Conservation (phyloP, 2,888 invertebrate genomes). For the Pyralis farinalis region DNA sequence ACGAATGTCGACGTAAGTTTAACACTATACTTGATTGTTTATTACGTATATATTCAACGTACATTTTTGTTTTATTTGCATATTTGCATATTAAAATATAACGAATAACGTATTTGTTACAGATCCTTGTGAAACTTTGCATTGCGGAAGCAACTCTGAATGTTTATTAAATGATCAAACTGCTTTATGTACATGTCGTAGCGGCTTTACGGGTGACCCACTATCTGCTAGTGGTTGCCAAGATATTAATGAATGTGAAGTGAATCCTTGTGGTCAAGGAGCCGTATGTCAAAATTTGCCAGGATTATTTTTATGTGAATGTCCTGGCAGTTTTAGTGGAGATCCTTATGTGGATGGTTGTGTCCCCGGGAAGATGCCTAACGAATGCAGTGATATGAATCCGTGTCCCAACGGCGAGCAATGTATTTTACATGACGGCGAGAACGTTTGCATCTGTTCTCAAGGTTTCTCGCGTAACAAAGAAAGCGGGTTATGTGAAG, state of each 20-base stretch:
- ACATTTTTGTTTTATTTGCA: not conserved
- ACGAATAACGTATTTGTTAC: constrained; percentile 35
- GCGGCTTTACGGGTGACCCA: constrained; percentile 88
- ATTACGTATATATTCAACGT: too few relatives aligned
- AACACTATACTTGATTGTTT: constrained; percentile 1
- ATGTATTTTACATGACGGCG: constrained; percentile 89
- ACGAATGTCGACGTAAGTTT: constrained; percentile 93
- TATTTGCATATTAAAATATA: not conserved
- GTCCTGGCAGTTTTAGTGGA: constrained; percentile 90
- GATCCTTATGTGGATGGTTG: constrained; percentile 92
- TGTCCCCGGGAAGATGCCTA: constrained; percentile 82
- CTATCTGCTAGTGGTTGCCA: constrained; percentile 86
- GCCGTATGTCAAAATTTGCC: constrained; percentile 95
- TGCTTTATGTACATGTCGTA: constrained; percentile 91
- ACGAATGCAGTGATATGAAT: constrained; percentile 86
- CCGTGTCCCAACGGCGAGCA: constrained; percentile 93
- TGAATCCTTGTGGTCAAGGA: constrained; percentile 89
- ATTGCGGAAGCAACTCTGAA: constrained; percentile 93
- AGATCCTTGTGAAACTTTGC: constrained; percentile 94
- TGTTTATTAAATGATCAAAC: constrained; percentile 92
- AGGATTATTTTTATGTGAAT: constrained; percentile 93
- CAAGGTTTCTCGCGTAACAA: constrained; percentile 91
- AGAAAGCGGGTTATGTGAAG: constrained; percentile 88
- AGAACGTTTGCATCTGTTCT: constrained; percentile 93
- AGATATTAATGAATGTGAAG: constrained; percentile 93